A percentile compares a stretch with the other conserved stretches of the same genome.
phyloP scores from a whole-genome alignment of 2,888 invertebrate species.

The Stenotaenia linearis region DNA sequence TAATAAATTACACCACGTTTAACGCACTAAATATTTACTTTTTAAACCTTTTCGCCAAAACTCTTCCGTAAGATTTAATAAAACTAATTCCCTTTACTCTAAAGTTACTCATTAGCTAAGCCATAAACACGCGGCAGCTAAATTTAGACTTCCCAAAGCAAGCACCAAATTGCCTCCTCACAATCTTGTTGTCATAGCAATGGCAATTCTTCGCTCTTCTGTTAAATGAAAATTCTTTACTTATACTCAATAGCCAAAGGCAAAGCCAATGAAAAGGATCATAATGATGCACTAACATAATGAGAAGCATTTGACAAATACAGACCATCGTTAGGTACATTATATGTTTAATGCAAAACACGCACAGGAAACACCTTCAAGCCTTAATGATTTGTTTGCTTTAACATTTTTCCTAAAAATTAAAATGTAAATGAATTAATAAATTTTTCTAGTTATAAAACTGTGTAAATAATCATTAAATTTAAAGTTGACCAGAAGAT shows the following conservation, averaged over 20 bases:
- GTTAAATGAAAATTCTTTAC: constrained; percentile 17
- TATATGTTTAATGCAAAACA: neutral
- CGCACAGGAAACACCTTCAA: neutral
- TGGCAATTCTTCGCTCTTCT: neutral
- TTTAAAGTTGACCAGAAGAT: too few relatives aligned
- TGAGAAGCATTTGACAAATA: neutral
- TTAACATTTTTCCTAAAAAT: neutral
- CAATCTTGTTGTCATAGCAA: constrained; percentile 24
- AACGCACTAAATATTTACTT: neutral
- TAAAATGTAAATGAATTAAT: neutral
- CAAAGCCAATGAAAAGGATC: neutral
- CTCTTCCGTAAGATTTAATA: neutral
- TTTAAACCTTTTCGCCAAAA: neutral
- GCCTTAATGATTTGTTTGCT: neutral
- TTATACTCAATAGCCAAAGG: constrained; percentile 1
- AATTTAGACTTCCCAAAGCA: constrained; percentile 14
- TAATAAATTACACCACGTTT: neutral
- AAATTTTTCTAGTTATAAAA: too few relatives aligned
- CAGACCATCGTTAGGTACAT: neutral
- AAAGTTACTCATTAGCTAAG: constrained; percentile 21
- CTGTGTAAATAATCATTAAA: too few relatives aligned
- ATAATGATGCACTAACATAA: constrained; percentile 3
- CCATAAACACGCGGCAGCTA: constrained; percentile 3
- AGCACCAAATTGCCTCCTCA: constrained; percentile 10
- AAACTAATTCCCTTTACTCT: neutral